phyloP scores from a whole-genome alignment of 2,888 invertebrate genomes.

The Notocelia uddmanniana region DNA sequence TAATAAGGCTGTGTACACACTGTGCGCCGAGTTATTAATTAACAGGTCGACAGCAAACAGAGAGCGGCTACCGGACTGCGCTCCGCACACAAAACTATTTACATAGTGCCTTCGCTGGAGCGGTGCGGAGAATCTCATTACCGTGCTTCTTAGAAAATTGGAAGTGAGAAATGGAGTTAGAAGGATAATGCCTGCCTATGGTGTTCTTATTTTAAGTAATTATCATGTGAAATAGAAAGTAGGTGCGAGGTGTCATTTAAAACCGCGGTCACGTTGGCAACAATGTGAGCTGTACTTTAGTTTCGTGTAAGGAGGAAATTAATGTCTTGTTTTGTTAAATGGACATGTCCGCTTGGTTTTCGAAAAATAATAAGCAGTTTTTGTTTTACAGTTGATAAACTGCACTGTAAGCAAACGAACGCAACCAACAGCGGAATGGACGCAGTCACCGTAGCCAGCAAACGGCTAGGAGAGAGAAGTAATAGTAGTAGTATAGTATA shows the following conservation, averaged over 20 bases:
- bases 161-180: constrained; percentile 82
- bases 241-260: constrained; percentile 34
- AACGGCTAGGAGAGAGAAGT: too few species aligned
- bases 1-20: constrained; percentile 85
- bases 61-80: constrained; percentile 81
- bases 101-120: constrained; percentile 71
- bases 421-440: too few species aligned
- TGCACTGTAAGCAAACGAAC: too few species aligned
- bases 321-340: neutral
- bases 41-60: constrained; percentile 86
- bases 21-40: constrained; percentile 84
- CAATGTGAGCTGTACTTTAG: constrained; percentile 32
- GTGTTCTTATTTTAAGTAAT: constrained; percentile 55
- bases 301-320: neutral
- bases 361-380: neutral
- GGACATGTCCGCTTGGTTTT: neutral
- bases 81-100: constrained; percentile 79
- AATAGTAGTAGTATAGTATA: neutral
- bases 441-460: too few species aligned
- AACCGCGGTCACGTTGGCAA: constrained; percentile 21
- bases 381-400: too few species aligned
- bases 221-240: constrained; percentile 47
- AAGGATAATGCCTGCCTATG: constrained; percentile 72
- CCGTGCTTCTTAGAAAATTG: constrained; percentile 79
- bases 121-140: constrained; percentile 83